Evolutionary conservation across 2,113 vertebrate genomes (phyloP).

Genomic region (Patagioenas fasciata): DNA sequence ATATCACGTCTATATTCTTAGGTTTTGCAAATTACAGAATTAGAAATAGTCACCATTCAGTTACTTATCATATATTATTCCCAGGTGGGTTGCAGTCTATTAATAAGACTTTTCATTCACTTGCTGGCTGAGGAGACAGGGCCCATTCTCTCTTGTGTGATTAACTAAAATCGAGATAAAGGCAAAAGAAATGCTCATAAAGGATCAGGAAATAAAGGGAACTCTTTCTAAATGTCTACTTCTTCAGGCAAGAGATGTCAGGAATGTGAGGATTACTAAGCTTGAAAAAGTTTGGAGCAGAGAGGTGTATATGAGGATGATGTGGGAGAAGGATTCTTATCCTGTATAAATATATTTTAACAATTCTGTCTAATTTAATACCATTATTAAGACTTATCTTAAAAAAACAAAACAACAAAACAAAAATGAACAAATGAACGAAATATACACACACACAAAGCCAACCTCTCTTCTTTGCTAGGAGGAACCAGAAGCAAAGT

Average conservation of each 20-base stretch:
- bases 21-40: background rate
- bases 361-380: background rate
- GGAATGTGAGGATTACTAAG: background rate
- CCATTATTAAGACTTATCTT: background rate
- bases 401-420: background rate
- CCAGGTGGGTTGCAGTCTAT: background rate
- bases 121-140: background rate
- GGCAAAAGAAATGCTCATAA: background rate
- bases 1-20: background rate
- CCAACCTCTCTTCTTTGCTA: background rate
- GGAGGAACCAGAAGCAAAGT: background rate
- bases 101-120: background rate
- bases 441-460: background rate
- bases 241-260: background rate
- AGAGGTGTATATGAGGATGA: background rate
- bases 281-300: background rate
- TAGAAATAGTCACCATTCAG: background rate
- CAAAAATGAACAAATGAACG: background rate
- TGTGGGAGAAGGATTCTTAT: background rate
- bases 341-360: background rate
- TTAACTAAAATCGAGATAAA: background rate
- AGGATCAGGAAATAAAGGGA: background rate
- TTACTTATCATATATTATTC: background rate
- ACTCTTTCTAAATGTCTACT: background rate
- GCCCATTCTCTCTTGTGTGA: background rate